Evolutionary conservation across 2,797 vertebrate species (phyloP).

Genomic region (Australoheros facetus): DNA sequence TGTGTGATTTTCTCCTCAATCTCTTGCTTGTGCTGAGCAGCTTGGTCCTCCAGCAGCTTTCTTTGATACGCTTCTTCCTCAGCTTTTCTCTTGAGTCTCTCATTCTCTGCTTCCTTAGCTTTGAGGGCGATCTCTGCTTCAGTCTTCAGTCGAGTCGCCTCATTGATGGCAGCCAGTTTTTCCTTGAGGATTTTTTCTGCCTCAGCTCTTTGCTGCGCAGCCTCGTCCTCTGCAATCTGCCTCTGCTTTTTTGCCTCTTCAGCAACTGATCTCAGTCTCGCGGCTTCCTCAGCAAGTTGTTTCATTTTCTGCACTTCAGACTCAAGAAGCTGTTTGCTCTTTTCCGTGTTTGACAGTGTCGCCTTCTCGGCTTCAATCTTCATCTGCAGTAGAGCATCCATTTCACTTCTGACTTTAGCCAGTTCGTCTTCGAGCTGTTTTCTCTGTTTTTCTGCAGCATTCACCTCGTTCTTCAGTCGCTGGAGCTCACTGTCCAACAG

Average conservation of each 20-base stretch:
- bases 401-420: slow-evolving; percentile 88
- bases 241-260: slow-evolving; percentile 94
- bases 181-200: slow-evolving; percentile 93
- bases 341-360: slow-evolving; percentile 88
- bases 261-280: slow-evolving; percentile 85
- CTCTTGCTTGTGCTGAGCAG: slow-evolving; percentile 91
- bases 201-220: slow-evolving; percentile 86
- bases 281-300: slow-evolving; percentile 91
- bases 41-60: slow-evolving; percentile 92
- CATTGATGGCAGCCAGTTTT: slow-evolving; percentile 90
- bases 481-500: slow-evolving; percentile 91
- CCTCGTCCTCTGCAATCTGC: slow-evolving; percentile 91
- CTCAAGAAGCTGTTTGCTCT: slow-evolving; percentile 94
- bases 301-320: slow-evolving; percentile 89
- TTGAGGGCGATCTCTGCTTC: slow-evolving; percentile 93
- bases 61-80: slow-evolving; percentile 97
- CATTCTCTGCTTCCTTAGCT: slow-evolving; percentile 95
- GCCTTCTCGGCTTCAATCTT: slow-evolving; percentile 89
- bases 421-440: slow-evolving; percentile 91
- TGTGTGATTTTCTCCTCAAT: slow-evolving; percentile 90
- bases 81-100: slow-evolving; percentile 89
- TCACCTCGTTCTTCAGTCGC: slow-evolving; percentile 89
- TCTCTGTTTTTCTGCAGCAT: slow-evolving; percentile 84
- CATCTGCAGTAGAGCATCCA: slow-evolving; percentile 89
- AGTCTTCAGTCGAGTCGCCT: slow-evolving; percentile 89